Conservation (phyloP, 1,140 invertebrate genomes). For the Palaemon carinicauda region DNA sequence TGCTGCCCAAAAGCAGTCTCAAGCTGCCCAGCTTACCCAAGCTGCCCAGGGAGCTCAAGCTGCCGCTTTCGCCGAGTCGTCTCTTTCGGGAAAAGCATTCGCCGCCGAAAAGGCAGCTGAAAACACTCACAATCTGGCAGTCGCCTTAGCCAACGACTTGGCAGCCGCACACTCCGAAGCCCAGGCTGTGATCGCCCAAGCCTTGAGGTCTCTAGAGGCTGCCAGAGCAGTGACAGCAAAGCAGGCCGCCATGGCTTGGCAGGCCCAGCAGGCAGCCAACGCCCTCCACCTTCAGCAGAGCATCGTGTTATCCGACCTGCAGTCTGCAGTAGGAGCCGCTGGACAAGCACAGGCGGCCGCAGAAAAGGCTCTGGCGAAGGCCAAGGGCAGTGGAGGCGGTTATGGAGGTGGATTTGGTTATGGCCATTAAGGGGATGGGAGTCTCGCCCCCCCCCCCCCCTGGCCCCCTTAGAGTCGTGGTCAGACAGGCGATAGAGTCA, state of each 20-base stretch:
- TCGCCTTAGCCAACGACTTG: conserved; percentile 16
- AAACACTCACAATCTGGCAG: conserved; percentile 17
- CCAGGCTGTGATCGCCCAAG: conserved; percentile 18
- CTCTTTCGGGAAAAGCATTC: background rate
- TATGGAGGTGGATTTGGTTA: background rate
- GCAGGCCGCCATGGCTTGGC: conserved; percentile 26
- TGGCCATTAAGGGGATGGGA: too few relatives aligned
- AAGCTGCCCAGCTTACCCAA: background rate
- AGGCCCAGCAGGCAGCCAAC: conserved; percentile 28
- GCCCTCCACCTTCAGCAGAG: conserved; percentile 25
- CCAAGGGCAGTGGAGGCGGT: background rate
- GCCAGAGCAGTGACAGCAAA: background rate
- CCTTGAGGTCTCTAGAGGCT: conserved; percentile 6
- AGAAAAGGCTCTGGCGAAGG: conserved; percentile 18
- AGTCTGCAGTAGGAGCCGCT: conserved; percentile 20
- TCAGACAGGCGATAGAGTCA: too few relatives aligned
- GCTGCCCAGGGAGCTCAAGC: conserved; percentile 1
- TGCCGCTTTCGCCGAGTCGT: conserved; percentile 4
- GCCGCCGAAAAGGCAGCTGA: conserved; percentile 8
- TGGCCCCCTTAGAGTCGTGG: too few relatives aligned
- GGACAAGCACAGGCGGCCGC: conserved; percentile 30
- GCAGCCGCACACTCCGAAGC: conserved; percentile 50
- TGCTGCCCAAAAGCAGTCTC: background rate
- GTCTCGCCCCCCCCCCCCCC: too few relatives aligned
- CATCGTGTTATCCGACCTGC: conserved; percentile 19